Base-by-base conservation (phyloP, 2,113 vertebrate species). In the Glaucidium brasilianum region DNA sequence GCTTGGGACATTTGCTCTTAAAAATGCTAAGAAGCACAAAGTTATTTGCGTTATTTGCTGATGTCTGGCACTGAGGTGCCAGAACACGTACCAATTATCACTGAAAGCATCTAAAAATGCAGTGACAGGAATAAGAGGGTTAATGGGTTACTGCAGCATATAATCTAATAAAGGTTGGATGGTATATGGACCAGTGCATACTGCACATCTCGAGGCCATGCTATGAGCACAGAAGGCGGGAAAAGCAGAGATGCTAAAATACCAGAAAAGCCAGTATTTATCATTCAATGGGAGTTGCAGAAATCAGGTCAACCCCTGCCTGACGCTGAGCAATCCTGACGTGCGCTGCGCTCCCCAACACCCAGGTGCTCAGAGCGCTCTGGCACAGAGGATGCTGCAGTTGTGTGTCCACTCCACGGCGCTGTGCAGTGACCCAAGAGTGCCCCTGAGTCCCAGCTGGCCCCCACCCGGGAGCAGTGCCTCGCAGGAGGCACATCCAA, bases 261-360 rank as follows among this genome's bases (percentile, higher is more conserved):
- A 59, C 25, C 7, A 4, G 20, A 56, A 73, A 35, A 63, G 11
- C 9, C 32, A 49, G 8, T 30, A 43, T 47, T 68, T 23, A 47
- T 45, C 13, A 12, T 34, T 35, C 53, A 43, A 72, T 3, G 5
- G 15, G 18, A 64, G 26, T 26, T 43, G 20, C 6, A 79, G 72
- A 35, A 83, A 63, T 49, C 3, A n/a, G 56, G 50, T 59, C 56
- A 64, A 11, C 18, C 29, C 30, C 50, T 55, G 50, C 60, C n/a
- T 25, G 45, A 55, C 26, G 43, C 77, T 15, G 21, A 69, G 43
- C 18, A 29, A 49, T 15, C 41, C 45, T 15, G 18, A 19, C 2
- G 0, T 1, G 3, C 2, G 43, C 32, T 21, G 43, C 0, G 4
- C 34, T 47, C 20, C 73, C 37, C 1, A 1, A 47, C 34, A 39